These are phyloP conservation scores for Vireo griseus DNA, from an alignment of 2,797 vertebrate genomes.

Conservation along the genomic window DNA sequence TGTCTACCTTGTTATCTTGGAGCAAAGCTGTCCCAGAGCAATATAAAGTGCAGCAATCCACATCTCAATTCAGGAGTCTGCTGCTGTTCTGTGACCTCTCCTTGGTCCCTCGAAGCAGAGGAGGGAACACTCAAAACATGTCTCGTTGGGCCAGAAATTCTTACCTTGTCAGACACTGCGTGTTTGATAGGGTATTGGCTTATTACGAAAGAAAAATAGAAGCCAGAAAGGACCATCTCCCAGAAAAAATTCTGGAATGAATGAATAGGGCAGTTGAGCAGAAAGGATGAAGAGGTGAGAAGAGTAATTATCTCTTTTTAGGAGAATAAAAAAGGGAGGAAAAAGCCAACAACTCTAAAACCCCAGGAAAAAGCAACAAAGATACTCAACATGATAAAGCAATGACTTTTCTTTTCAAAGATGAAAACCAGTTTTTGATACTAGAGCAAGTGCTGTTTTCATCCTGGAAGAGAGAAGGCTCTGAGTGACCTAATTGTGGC, in stretches of 20 bases:
- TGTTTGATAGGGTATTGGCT: neutral
- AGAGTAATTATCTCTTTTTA: neutral
- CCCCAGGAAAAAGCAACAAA: neutral
- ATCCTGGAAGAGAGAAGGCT: neutral
- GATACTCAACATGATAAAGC: neutral
- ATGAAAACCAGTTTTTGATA: neutral
- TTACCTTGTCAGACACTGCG: neutral
- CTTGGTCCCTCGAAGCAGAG: neutral
- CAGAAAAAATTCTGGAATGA: neutral
- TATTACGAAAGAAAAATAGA: neutral
- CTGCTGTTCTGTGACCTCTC: neutral
- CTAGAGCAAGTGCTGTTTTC: neutral
- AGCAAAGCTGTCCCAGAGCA: neutral
- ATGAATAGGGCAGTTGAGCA: neutral
- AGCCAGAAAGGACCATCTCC: neutral
- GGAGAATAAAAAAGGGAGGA: neutral
- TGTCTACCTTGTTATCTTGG: neutral
- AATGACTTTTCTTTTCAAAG: neutral
- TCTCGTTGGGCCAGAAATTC: neutral
- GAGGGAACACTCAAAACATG: neutral
- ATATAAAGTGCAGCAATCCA: neutral
- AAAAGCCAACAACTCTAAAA: neutral
- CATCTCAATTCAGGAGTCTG: neutral
- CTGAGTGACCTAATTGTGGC: neutral
- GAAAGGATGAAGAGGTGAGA: neutral